phyloP scores from a whole-genome alignment of 2,888 invertebrate species.

The Pycnomerus fuliginosus region DNA sequence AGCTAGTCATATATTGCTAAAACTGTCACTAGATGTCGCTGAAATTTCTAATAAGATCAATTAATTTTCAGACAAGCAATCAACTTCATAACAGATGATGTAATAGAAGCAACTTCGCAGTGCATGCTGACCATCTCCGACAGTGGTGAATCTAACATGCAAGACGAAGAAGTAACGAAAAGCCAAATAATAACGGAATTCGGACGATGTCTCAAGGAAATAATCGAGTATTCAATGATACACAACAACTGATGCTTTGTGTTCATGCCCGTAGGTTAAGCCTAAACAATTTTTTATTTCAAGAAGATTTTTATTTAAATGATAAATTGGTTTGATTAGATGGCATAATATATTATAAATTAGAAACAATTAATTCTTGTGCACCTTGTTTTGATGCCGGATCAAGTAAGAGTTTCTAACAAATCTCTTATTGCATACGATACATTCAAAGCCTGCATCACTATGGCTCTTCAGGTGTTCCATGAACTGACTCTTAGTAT shows the following conservation, averaged over 20 bases:
- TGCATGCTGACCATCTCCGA: constrained; percentile 94
- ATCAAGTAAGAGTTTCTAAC: constrained; percentile 77
- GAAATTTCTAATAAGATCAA: too few species aligned
- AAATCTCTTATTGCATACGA: constrained; percentile 72
- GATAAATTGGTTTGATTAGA: too few species aligned
- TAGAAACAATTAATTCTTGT: too few species aligned
- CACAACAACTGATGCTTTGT: constrained; percentile 8
- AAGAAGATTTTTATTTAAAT: too few species aligned
- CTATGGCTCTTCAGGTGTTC: constrained; percentile 75
- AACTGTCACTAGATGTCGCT: too few species aligned
- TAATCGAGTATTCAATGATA: constrained; percentile 69
- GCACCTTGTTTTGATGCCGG: constrained; percentile 74
- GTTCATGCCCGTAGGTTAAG: too few species aligned
- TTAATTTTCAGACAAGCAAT: constrained; percentile 67
- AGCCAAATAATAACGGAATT: constrained; percentile 88
- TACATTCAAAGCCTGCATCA: constrained; percentile 70
- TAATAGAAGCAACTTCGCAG: constrained; percentile 93
- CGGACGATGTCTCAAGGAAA: constrained; percentile 90
- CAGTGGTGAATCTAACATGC: constrained; percentile 68
- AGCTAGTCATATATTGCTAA: too few species aligned
- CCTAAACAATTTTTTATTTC: too few species aligned
- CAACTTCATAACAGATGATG: constrained; percentile 90
- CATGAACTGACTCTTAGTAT: constrained; percentile 73
- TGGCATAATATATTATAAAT: too few species aligned
- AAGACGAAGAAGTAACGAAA: constrained; percentile 65